These are phyloP conservation scores for Platalea minor DNA, from an alignment of 2,797 vertebrate species.

Conservation along the genomic window DNA sequence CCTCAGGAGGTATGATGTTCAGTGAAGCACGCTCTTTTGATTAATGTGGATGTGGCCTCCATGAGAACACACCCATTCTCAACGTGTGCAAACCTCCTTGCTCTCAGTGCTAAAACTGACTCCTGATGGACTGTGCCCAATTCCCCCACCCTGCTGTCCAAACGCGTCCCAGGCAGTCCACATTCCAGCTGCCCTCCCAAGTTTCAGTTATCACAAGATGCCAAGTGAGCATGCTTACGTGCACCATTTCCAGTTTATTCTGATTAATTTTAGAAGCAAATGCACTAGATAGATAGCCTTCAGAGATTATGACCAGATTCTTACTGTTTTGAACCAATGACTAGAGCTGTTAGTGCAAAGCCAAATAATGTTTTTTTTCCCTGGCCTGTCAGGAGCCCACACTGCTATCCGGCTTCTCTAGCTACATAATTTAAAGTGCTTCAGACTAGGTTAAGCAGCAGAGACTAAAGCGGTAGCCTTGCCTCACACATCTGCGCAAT, in stretches of 20 bases:
- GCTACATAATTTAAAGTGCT: background rate
- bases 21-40: background rate
- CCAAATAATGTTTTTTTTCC: background rate
- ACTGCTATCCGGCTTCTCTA: background rate
- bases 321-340: background rate
- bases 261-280: background rate
- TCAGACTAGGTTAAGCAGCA: background rate
- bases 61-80: background rate
- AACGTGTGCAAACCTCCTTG: rapidly evolving
- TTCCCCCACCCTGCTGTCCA: rapidly evolving
- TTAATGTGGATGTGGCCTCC: background rate
- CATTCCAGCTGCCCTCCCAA: background rate
- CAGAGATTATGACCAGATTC: background rate
- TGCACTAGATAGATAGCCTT: background rate
- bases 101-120: rapidly evolving
- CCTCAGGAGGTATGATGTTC: background rate
- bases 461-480: background rate
- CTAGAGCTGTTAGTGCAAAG: background rate
- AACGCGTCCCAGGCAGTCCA: background rate
- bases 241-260: background rate
- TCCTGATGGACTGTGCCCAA: background rate
- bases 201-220: background rate
- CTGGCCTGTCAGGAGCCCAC: background rate
- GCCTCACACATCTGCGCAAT: background rate
- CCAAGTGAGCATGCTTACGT: background rate